A percentile compares a stretch with the other conserved stretches of the same genome.
These are phyloP conservation scores for Leptura quadrifasciata DNA, from an alignment of 2,888 invertebrate species.

Conservation along the genomic window DNA sequence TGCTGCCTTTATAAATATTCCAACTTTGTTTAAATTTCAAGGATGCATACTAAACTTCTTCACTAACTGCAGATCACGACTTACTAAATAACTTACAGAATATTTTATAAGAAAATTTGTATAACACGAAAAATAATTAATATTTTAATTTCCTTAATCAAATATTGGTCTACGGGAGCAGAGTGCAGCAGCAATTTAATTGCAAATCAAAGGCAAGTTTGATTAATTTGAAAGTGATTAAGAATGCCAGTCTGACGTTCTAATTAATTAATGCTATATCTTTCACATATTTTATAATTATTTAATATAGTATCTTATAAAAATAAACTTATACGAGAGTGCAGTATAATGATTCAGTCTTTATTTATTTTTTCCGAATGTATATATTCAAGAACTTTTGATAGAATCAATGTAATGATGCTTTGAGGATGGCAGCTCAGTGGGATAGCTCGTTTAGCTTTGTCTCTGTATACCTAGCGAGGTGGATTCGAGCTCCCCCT, in stretches of 20 bases:
- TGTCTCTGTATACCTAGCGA: no score
- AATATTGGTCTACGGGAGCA: constrained; percentile 32
- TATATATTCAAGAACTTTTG: no score
- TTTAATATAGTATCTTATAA: background rate
- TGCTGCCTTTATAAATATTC: constrained; percentile 69
- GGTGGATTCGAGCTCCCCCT: no score
- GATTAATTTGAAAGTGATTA: constrained; percentile 34
- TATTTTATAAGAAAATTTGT: constrained; percentile 44
- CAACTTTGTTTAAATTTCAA: constrained; percentile 69
- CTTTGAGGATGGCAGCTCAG: no score
- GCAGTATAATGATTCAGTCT: no score
- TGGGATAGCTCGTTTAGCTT: no score
- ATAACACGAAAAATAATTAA: constrained; percentile 42
- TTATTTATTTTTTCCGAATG: no score
- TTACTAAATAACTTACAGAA: constrained; percentile 53
- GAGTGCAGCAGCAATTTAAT: constrained; percentile 28
- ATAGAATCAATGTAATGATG: no score
- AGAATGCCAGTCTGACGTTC: background rate
- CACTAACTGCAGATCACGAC: constrained; percentile 59
- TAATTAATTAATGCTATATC: constrained; percentile 7
- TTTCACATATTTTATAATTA: constrained; percentile 6
- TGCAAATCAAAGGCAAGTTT: constrained; percentile 31
- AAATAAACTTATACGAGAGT: background rate
- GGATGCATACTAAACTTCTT: constrained; percentile 63
- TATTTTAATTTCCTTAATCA: constrained; percentile 42